Evolutionary conservation across 2,797 vertebrate species (phyloP).

Genomic region (Neosalanx taihuensis): DNA sequence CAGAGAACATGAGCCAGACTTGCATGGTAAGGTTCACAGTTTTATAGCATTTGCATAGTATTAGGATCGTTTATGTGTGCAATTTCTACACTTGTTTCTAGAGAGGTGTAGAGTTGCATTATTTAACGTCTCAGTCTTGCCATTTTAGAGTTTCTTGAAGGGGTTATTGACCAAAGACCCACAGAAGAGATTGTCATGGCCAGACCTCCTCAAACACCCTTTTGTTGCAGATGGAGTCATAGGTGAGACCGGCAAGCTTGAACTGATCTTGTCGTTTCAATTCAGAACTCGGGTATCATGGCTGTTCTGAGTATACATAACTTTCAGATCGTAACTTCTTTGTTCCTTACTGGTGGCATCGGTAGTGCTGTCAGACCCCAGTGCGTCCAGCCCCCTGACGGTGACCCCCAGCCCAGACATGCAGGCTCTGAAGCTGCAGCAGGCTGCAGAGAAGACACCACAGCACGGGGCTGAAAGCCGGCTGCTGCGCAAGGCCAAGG

Average conservation of each 20-base stretch:
- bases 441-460: constrained; percentile 69
- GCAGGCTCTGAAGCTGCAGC: constrained; percentile 81
- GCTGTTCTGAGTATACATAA: not conserved
- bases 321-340: constrained; percentile 2
- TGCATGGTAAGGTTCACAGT: constrained; percentile 77
- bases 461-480: constrained; percentile 69
- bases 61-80: not conserved
- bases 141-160: constrained; percentile 86
- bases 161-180: constrained; percentile 94
- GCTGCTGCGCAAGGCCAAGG: constrained; percentile 74
- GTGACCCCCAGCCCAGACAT: constrained; percentile 78
- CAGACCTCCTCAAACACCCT: constrained; percentile 87
- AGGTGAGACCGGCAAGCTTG: constrained; percentile 69
- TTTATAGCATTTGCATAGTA: not conserved
- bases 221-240: constrained; percentile 87
- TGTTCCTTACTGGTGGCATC: constrained; percentile 13
- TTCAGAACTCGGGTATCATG: not conserved
- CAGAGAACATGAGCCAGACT: constrained; percentile 76
- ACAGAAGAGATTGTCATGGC: constrained; percentile 87
- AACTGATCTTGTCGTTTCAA: not conserved
- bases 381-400: constrained; percentile 82
- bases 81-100: not conserved
- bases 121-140: constrained; percentile 3
- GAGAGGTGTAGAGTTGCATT: not conserved
- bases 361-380: constrained; percentile 78